Conservation (phyloP, 2,888 invertebrate species). For the Silvanus unidentatus region DNA sequence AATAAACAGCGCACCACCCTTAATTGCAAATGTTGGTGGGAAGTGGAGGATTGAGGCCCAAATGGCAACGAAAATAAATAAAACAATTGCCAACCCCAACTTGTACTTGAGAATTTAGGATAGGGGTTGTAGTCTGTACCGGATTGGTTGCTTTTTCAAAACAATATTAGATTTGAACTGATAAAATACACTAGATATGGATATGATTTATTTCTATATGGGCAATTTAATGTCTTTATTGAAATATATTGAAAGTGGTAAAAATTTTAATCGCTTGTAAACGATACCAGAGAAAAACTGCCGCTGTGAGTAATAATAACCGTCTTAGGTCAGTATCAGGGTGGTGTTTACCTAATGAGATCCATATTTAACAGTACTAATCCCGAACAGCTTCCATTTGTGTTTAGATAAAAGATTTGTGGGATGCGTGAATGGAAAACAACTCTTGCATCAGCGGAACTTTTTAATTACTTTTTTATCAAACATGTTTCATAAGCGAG, state of each 20-base stretch:
- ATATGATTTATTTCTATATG: background rate
- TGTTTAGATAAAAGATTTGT: too few relatives aligned
- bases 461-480: too few relatives aligned
- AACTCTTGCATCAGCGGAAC: too few relatives aligned
- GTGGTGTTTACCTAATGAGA: too few relatives aligned
- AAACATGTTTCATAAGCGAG: too few relatives aligned
- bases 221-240: too few relatives aligned
- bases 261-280: background rate
- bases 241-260: background rate
- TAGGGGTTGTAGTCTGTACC: slow-evolving; percentile 17
- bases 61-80: slow-evolving; percentile 38
- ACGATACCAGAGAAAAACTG: too few relatives aligned
- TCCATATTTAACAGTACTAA: too few relatives aligned
- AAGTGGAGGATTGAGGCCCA: slow-evolving; percentile 26
- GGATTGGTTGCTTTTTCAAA: slow-evolving; percentile 18
- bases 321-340: too few relatives aligned
- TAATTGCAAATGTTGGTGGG: slow-evolving; percentile 31
- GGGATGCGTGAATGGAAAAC: too few relatives aligned
- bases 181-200: background rate
- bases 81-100: slow-evolving; percentile 33
- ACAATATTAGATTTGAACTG: slow-evolving; percentile 10
- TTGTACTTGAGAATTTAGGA: slow-evolving; percentile 8
- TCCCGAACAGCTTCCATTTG: too few relatives aligned
- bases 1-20: slow-evolving; percentile 14
- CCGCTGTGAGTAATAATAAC: too few relatives aligned